Evolutionary conservation across 2,797 vertebrate species (phyloP).

Genomic region (Parauchenoglanis punctatus): DNA sequence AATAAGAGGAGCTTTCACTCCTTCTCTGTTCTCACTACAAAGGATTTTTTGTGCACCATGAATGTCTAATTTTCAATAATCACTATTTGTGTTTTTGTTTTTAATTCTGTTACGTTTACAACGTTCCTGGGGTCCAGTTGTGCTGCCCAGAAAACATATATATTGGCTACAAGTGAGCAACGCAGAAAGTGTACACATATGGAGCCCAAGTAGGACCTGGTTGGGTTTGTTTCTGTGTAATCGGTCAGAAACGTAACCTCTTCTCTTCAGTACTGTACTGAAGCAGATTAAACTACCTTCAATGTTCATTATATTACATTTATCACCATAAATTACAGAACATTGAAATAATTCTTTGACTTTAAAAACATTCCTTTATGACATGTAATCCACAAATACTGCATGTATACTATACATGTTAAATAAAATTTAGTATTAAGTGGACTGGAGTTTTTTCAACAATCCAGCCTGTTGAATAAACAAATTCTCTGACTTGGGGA

Average conservation of each 20-base stretch:
- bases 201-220: neutral
- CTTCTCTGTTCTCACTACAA: slow-evolving; percentile 31
- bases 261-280: neutral
- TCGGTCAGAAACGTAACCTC: neutral
- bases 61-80: slow-evolving; percentile 32
- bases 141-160: neutral
- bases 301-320: neutral
- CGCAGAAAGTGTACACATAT: neutral
- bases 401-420: neutral
- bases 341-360: neutral
- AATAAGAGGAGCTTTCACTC: slow-evolving; percentile 85
- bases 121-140: neutral
- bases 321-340: neutral
- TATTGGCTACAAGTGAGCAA: too few relatives aligned
- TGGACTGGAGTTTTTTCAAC: neutral
- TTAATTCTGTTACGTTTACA: neutral
- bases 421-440: neutral
- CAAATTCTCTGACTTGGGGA: too few relatives aligned
- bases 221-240: neutral
- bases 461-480: too few relatives aligned
- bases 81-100: neutral
- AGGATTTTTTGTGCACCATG: slow-evolving; percentile 10
- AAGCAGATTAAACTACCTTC: neutral
- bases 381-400: neutral
- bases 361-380: neutral